A percentile compares a stretch with the other conserved stretches of the same genome.
These are phyloP conservation scores for Eremobia ochroleuca DNA, from an alignment of 2,888 invertebrate species.

Conservation along the genomic window DNA sequence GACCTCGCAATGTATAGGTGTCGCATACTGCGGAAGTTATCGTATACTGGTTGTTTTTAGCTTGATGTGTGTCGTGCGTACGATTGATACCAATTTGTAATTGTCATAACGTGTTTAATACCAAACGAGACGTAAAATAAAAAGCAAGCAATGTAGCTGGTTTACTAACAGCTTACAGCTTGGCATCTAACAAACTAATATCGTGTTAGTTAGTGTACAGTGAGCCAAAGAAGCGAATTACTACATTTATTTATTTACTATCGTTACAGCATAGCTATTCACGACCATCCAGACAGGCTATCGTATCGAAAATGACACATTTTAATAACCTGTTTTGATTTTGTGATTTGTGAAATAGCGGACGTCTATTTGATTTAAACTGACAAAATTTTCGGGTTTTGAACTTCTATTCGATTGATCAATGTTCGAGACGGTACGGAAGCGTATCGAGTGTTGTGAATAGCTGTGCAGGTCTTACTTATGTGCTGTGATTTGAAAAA, in stretches of 20 bases:
- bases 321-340: not conserved
- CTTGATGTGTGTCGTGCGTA: not conserved
- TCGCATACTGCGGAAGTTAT: not conserved
- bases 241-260: not conserved
- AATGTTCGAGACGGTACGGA: not conserved
- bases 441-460: not conserved
- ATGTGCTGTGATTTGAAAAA: not conserved
- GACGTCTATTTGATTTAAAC: not conserved
- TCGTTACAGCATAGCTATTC: not conserved
- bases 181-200: conserved; percentile 20
- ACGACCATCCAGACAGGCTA: not conserved
- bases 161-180: conserved; percentile 26
- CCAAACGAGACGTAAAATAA: too few species aligned
- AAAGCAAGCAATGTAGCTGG: not conserved
- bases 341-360: too few species aligned
- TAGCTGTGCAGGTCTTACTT: not conserved
- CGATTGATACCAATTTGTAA: too few species aligned
- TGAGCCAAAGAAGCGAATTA: not conserved
- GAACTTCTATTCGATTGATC: not conserved
- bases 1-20: not conserved
- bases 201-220: not conserved
- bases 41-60: not conserved
- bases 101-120: too few species aligned
- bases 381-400: not conserved
- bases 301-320: not conserved